Evolutionary conservation across 2,888 invertebrate species (phyloP).

Genomic region (Brenthis ino): DNA sequence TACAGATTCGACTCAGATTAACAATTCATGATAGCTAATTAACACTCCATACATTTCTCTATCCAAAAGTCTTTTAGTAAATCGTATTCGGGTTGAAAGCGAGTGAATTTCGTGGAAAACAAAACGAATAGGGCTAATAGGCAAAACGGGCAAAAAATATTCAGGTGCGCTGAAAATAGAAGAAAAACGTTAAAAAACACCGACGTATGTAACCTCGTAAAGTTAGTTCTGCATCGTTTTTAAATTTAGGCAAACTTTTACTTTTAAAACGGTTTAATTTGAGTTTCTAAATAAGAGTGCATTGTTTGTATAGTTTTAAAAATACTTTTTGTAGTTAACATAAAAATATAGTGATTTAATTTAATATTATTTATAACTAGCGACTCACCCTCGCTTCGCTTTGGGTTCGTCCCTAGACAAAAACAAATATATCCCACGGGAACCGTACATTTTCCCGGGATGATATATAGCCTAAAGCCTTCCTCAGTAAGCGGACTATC

Average conservation of each 20-base stretch:
- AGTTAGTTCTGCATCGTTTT: conserved; percentile 19
- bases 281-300: background rate
- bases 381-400: no score
- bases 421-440: no score
- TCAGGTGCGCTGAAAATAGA: conserved; percentile 34
- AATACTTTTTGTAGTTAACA: no score
- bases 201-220: conserved; percentile 16
- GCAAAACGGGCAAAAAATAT: conserved; percentile 38
- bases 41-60: conserved; percentile 35
- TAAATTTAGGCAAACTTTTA: conserved; percentile 15
- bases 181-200: conserved; percentile 30
- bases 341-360: no score
- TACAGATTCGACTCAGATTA: background rate
- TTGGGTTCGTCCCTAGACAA: no score
- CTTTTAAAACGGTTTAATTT: conserved; percentile 14
- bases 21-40: background rate
- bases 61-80: conserved; percentile 43
- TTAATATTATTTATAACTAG: no score
- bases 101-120: conserved; percentile 51
- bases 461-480: no score
- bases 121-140: conserved; percentile 43
- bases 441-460: no score
- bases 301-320: background rate
- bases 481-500: no score
- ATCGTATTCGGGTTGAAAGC: conserved; percentile 45